These are phyloP conservation scores for Anoncus sp. DNA, from an alignment of 2,888 invertebrate genomes.

Conservation along the genomic window DNA sequence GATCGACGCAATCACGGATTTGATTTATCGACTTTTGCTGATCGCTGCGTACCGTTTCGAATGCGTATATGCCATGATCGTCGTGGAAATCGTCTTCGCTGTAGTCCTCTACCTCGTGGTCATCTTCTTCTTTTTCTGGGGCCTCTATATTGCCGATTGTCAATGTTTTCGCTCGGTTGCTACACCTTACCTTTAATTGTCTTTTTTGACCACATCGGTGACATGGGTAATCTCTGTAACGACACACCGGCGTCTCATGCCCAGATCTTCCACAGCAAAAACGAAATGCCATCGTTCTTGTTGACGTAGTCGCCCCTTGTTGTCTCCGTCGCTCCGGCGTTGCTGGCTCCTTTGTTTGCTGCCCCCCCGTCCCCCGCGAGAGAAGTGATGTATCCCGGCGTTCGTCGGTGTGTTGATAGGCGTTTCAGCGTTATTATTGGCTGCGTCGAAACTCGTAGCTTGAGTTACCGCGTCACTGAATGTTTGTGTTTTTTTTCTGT, in stretches of 20 bases:
- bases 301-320: conserved; percentile 15
- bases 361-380: conserved; percentile 23
- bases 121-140: conserved; percentile 4
- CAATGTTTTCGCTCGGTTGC: conserved; percentile 15
- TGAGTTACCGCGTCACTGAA: conserved; percentile 19
- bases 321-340: conserved; percentile 11
- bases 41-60: conserved; percentile 23
- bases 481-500: conserved; percentile 34
- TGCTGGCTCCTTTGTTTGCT: conserved; percentile 14
- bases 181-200: conserved; percentile 29
- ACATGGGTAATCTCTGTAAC: conserved; percentile 27
- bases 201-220: conserved; percentile 25
- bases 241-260: conserved; percentile 16
- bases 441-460: conserved; percentile 35
- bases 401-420: conserved; percentile 12
- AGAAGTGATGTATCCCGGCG: conserved; percentile 29
- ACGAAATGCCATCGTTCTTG: conserved; percentile 19
- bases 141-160: conserved; percentile 32
- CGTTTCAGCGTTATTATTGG: conserved; percentile 37
- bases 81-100: conserved; percentile 22
- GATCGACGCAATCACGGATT: conserved; percentile 27
- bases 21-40: conserved; percentile 35
- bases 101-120: conserved; percentile 4
- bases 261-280: conserved; percentile 44
- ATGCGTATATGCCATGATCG: conserved; percentile 26